Conservation (phyloP, 2,888 invertebrate genomes). For the Anorthoa munda region DNA sequence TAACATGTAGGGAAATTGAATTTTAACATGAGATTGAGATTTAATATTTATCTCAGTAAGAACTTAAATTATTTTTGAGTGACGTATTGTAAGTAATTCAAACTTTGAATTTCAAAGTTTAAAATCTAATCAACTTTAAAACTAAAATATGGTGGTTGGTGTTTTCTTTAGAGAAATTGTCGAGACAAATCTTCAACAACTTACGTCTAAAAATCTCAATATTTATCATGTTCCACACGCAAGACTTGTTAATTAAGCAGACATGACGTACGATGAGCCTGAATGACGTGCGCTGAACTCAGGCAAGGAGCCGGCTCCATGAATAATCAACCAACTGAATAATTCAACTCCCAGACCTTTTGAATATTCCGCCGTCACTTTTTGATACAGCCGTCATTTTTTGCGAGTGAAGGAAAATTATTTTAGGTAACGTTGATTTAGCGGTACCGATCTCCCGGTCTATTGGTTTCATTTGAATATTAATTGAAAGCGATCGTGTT, state of each 20-base stretch:
- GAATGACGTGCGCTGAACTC: slow-evolving; percentile 48
- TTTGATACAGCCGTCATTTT: slow-evolving; percentile 61
- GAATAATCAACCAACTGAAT: slow-evolving; percentile 68
- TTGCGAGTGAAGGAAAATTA: slow-evolving; percentile 48
- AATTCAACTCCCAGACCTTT: slow-evolving; percentile 59
- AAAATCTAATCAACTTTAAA: slow-evolving; percentile 2
- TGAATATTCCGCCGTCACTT: slow-evolving; percentile 65
- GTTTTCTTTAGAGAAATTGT: slow-evolving; percentile 1
- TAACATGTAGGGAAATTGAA: slow-evolving; percentile 6
- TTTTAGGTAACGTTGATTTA: slow-evolving; percentile 55
- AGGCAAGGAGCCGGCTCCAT: slow-evolving; percentile 54
- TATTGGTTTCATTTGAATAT: slow-evolving; percentile 58
- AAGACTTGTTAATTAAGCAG: slow-evolving; percentile 63
- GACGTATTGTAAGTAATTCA: neutral
- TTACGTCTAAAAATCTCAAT: slow-evolving; percentile 33
- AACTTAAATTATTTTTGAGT: neutral
- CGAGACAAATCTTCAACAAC: neutral
- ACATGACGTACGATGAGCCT: slow-evolving; percentile 52
- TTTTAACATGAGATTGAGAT: neutral
- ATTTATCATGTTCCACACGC: slow-evolving; percentile 34
- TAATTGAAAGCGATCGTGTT: slow-evolving; percentile 56
- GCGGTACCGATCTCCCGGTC: slow-evolving; percentile 36
- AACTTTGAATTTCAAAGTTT: neutral
- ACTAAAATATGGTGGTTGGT: neutral
- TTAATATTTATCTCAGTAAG: neutral